Base-by-base conservation (phyloP, 2,888 invertebrate species). In the Melinopterus prodromus region DNA sequence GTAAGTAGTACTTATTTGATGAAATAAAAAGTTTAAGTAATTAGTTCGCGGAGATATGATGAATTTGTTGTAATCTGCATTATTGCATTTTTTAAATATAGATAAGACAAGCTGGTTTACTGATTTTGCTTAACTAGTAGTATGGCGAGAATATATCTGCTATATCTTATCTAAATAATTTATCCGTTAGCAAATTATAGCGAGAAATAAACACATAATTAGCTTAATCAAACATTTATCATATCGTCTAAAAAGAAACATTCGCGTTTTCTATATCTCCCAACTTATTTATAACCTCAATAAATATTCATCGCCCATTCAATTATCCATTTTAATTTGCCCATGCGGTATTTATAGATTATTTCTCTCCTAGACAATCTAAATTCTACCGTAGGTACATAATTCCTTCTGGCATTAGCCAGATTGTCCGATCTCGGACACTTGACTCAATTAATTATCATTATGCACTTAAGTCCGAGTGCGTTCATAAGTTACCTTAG, bases 271-370 rank as follows among this genome's bases (percentile, higher is more conserved):
- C 53, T 53, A 53, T 53, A 53, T 53, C 7, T 12, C 53, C 53
- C 53, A 53, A 53, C 53, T 53, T 53, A 53, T 53, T 53, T 53
- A 53, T 53, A 53, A 53, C 53, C 53, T 53, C 53, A 53, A 53
- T 53, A 53, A 53, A 53, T 53, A 53, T 53, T 53, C 53, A 53
- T 53, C 53, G 53, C 12, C 53, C 53, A 53, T 53, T 53, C 53
- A 53, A 53, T 26, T 26, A 26, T 53, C 53, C 53, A 53, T 53
- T 53, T 53, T 53, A 53, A 53, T 53, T 53, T 53, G 53, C 5
- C 53, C 53, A 53, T 53, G 53, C 53, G 53, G 53, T 53, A 53
- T 53, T 53, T 53, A 53, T 53, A 53, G 53, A 53, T 53, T 53
- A 53, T 53, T 53, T 53, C 53, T 53, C 53, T 53, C 53, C 53